Evolutionary conservation across 2,797 vertebrate species (phyloP), one percentile per base, ranked within the genome.

Genomic region (Oceanodroma leucorhoa): DNA sequence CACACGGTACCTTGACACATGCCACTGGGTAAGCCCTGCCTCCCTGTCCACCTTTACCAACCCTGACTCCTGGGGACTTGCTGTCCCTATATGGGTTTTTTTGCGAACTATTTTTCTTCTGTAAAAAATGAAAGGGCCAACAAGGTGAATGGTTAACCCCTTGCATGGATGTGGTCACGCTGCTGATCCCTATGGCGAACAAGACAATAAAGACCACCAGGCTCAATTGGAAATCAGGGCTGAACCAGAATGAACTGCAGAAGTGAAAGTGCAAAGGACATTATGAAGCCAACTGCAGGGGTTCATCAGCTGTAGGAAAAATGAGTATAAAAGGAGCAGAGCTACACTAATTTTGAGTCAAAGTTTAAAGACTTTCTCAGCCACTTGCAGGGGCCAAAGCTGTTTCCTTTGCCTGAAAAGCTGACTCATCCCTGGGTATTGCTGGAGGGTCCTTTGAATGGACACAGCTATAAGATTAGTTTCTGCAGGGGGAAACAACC

Each of bases 351-450:
- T 46, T 82, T 62, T 46, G 19, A 72, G 41, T 57, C 30, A 61
- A 81, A 89, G 32, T 70, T 84, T 84, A 89, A 90, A 90, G 71
- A 83, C 55, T 73, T 92, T 55, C 82, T 86, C 82, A 96, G 83
- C 75, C 77, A 72, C 76, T 89, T 86, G 53, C 66, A 79, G 72
- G 93, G 65, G 77, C n/a, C 43, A 51, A 60, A 90, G 57, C 22
- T 80, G 66, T 89, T 93, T 95, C 78, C 64, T 36, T 21, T 83
- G 86, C 83, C 92, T 94, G 94, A 91, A 97, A 93, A 79, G 79
- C 62, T 95, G 95, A 92, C 82, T 96, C 88, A 78, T 43, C 45
- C 77, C 38, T 62, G 76, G 65, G 67, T 38, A 4, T 84, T 79
- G 86, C 93, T 90, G 76, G 77, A 95, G 66, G 58, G 89, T 71